Conservation (phyloP, 2,113 vertebrate species). For the Peucedramus taeniatus region DNA sequence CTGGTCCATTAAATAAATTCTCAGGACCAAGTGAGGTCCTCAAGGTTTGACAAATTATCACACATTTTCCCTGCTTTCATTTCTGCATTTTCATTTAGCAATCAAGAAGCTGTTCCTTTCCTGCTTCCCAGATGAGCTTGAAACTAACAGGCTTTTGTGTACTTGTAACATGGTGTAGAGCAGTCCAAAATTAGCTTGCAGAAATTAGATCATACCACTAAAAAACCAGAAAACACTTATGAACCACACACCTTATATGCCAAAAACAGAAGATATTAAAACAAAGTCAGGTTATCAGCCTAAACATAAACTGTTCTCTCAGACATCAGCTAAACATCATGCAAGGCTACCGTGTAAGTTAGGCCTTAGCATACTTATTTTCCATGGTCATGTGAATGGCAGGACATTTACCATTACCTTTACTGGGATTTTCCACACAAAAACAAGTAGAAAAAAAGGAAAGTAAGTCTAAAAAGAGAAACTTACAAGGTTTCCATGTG, state of each 20-base stretch:
- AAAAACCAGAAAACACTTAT: not conserved
- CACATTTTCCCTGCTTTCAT: not conserved
- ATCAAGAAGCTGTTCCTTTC: accelerated
- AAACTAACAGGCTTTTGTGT: not conserved
- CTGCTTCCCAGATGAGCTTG: not conserved
- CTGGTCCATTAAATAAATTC: not conserved
- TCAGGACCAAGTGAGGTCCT: not conserved
- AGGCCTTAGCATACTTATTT: not conserved
- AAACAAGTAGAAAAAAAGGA: not conserved
- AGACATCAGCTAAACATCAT: not conserved
- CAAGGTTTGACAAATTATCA: not conserved
- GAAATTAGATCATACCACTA: not conserved
- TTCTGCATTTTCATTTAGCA: not conserved
- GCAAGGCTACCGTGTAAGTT: not conserved
- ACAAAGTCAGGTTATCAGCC: not conserved
- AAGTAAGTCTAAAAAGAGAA: not conserved
- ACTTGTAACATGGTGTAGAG: not conserved
- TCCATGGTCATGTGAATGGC: not conserved
- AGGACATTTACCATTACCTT: not conserved
- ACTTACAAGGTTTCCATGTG: not conserved
- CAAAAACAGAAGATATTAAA: not conserved
- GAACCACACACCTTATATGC: not conserved
- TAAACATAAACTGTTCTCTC: not conserved
- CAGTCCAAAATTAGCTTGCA: not conserved
- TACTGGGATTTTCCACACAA: slow-evolving; percentile 13